Evolutionary conservation across 2,113 vertebrate genomes (phyloP), one percentile per base, ranked within the genome.

Genomic region (Uropsilus gracilis): DNA sequence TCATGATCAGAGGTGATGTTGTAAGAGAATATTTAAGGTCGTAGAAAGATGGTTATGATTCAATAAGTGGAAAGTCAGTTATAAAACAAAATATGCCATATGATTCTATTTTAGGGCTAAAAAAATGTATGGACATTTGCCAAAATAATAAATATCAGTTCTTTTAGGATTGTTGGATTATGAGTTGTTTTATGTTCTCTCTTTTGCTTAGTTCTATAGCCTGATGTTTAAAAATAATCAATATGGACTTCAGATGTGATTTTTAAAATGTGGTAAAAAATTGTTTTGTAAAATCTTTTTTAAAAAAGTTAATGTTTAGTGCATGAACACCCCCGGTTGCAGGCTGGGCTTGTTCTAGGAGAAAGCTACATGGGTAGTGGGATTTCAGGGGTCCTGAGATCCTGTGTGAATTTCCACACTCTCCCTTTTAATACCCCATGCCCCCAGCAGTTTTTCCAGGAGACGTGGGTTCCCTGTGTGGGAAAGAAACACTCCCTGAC

Each of bases 201-300:
- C 55, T 77, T 81, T 81, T 82, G 42, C 8, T 86, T 83, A 32
- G 80, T 94, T 39, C 89, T 91, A 7, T 53, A 80, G 48, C 75
- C 2, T 77, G 7, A 73, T 77, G 39, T 55, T 69, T 42, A 8
- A 46, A 89, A 73, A 44, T 57, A 83, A 59, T 48, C 37, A 66
- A 46, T 46, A 53, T 34, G 10, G 57, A 39, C 8, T 42, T 76
- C 20, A 28, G 34, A 42, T 34, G 7, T 50, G 37, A 24, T 50
- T 86, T 78, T 73, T 39, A 42, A 71, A 89, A 91, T 53, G 59
- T n/a, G 48, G 55, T 39, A 73, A 76, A n/a, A 39, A 34, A 24
- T 72, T 71, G 22, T 42, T 32, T 83, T 92, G 18, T 82, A 20
- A 87, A 61, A 18, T 72, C n/a, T 64, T 73, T 55, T 26, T 26